Evolutionary conservation across 2,797 vertebrate species (phyloP).

Genomic region (Hirundo rustica): DNA sequence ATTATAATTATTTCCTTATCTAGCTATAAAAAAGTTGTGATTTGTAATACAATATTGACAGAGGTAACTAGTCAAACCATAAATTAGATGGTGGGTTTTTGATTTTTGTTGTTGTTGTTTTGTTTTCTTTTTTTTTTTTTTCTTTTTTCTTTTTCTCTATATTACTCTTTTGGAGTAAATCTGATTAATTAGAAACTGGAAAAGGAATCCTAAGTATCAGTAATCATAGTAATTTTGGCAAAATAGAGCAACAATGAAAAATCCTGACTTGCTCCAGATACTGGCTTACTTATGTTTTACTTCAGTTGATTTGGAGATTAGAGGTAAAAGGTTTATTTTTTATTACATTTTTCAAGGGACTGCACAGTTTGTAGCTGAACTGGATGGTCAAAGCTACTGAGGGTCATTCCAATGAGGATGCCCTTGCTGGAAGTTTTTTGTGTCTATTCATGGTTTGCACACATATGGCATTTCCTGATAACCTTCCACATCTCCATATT

Average conservation of each 20-base stretch:
- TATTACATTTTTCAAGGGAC: background rate
- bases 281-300: background rate
- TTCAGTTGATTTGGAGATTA: background rate
- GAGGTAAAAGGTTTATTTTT: background rate
- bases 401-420: background rate
- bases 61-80: background rate
- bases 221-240: background rate
- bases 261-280: background rate
- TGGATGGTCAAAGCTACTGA: background rate
- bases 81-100: background rate
- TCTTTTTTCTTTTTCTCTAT: background rate
- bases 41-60: background rate
- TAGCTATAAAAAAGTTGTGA: background rate
- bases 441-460: background rate
- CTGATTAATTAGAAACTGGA: background rate
- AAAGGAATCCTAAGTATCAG: background rate
- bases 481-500: background rate
- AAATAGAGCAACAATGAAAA: background rate
- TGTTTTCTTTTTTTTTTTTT: too few relatives aligned
- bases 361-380: background rate
- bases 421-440: background rate
- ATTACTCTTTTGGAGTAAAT: background rate
- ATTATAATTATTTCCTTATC: background rate
- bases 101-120: too few relatives aligned
- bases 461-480: slow-evolving; percentile 9